A percentile compares a stretch with the other conserved stretches of the same genome.
Evolutionary conservation across 2,888 invertebrate genomes (phyloP).

Genomic region (Drosophila longiperda): DNA sequence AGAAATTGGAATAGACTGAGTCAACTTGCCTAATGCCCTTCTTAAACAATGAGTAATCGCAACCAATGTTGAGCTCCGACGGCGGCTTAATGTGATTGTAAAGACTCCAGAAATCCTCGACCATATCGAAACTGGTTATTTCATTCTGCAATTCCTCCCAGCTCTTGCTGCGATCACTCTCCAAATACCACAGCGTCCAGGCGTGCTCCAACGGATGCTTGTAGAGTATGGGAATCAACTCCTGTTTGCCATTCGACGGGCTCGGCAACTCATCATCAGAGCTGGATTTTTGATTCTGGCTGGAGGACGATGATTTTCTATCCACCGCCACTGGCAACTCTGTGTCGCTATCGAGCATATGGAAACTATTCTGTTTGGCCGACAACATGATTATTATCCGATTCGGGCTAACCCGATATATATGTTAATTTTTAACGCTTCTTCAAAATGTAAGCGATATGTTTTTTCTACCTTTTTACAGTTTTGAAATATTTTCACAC

Average conservation of each 20-base stretch:
- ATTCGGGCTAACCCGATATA: neutral
- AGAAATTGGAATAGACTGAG: neutral
- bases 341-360: conserved; percentile 46
- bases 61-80: conserved; percentile 90
- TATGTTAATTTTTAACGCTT: conserved; percentile 22
- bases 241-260: conserved; percentile 4
- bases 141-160: conserved; percentile 98
- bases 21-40: conserved; percentile 85
- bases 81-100: conserved; percentile 94
- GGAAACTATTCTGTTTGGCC: conserved; percentile 48
- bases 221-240: conserved; percentile 78
- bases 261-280: conserved; percentile 30
- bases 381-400: conserved; percentile 30
- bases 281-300: conserved; percentile 29
- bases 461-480: conserved; percentile 6
- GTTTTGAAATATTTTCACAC: conserved; percentile 27
- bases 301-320: conserved; percentile 36
- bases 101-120: conserved; percentile 99
- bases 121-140: conserved; percentile 96
- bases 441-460: conserved; percentile 16
- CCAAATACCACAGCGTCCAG: conserved; percentile 99
- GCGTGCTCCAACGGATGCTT: conserved; percentile 97
- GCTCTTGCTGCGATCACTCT: conserved; percentile 91
- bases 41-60: conserved; percentile 92
- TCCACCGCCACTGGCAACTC: conserved; percentile 32